phyloP scores from a whole-genome alignment of 2,888 invertebrate genomes.

The Pegoplata infirma region DNA sequence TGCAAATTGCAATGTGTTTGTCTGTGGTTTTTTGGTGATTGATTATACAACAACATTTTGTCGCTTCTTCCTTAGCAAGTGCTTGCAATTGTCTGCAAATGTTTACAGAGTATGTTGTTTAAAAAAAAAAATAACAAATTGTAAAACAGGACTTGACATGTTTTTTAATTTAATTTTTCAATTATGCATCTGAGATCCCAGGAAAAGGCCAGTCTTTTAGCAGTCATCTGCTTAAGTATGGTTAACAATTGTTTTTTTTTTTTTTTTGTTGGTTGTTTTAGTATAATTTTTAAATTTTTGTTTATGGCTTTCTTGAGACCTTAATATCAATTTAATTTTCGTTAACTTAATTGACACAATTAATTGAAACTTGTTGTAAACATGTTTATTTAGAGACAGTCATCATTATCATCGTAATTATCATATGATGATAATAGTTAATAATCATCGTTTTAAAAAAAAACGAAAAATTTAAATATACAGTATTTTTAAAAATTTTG shows the following conservation, averaged over 20 bases:
- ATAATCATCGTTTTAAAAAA: no score
- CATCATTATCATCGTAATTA: not conserved
- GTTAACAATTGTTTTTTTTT: no score
- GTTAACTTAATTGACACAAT: slow-evolving; percentile 43
- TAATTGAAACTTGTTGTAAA: slow-evolving; percentile 28
- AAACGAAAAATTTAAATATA: slow-evolving; percentile 15
- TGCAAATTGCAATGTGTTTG: slow-evolving; percentile 49
- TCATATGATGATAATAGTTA: no score
- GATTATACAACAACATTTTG: slow-evolving; percentile 54
- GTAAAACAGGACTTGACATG: slow-evolving; percentile 18
- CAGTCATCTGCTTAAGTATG: slow-evolving; percentile 26
- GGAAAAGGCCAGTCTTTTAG: not conserved
- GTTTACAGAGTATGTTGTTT: no score
- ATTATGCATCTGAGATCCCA: slow-evolving; percentile 24
- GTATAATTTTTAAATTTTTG: not conserved
- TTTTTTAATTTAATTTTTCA: slow-evolving; percentile 33
- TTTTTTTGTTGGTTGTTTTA: no score
- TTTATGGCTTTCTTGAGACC: slow-evolving; percentile 27
- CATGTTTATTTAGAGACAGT: slow-evolving; percentile 4
- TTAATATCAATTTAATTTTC: slow-evolving; percentile 48
- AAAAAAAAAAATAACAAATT: slow-evolving; percentile 10
- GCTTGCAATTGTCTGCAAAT: not conserved
- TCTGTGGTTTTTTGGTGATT: slow-evolving; percentile 54
- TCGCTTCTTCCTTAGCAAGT: slow-evolving; percentile 19
- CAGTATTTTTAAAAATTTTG: slow-evolving; percentile 2